Percentiles rank a stretch among this genome's conserved stretches.
These are phyloP conservation scores for Drosophila rubida DNA, from an alignment of 2,888 invertebrate species.

Conservation along the genomic window DNA sequence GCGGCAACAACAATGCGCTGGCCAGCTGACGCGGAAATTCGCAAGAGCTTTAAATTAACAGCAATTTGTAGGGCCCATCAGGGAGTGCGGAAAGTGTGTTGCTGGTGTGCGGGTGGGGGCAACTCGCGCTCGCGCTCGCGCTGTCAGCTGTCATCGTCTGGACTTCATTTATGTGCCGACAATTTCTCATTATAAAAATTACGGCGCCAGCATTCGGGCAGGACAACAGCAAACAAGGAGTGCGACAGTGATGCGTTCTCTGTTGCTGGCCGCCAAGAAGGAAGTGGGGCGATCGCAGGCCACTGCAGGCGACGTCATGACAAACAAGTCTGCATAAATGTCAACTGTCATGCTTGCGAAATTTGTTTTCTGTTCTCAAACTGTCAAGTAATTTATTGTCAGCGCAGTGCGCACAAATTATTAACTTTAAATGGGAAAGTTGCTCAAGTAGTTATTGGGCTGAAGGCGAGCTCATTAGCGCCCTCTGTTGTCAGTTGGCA, in stretches of 20 bases:
- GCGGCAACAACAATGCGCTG: conserved; percentile 47
- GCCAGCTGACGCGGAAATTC: conserved; percentile 68
- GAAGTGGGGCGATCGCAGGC: neutral
- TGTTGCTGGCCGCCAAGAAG: neutral
- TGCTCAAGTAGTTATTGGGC: conserved; percentile 47
- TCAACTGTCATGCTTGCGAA: conserved; percentile 66
- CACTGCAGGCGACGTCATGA: conserved; percentile 40
- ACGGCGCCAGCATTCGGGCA: conserved; percentile 51
- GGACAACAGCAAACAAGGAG: conserved; percentile 50
- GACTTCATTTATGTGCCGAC: conserved; percentile 79
- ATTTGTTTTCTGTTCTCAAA: conserved; percentile 54
- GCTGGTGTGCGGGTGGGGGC: neutral
- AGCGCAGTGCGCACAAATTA: conserved; percentile 40
- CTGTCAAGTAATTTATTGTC: conserved; percentile 49
- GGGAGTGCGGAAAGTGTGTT: neutral
- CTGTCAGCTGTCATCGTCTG: conserved; percentile 71
- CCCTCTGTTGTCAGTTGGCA: conserved; percentile 37
- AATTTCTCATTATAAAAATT: conserved; percentile 81
- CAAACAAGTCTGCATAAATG: conserved; percentile 67
- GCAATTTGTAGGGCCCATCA: conserved; percentile 30
- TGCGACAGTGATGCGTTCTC: conserved; percentile 25
- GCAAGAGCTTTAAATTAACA: conserved; percentile 75
- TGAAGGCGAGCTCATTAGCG: conserved; percentile 53
- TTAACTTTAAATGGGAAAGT: conserved; percentile 67
- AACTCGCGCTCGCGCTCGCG: conserved; percentile 28